Conservation (phyloP, 2,113 vertebrate species). For the Noturus placidus region DNA sequence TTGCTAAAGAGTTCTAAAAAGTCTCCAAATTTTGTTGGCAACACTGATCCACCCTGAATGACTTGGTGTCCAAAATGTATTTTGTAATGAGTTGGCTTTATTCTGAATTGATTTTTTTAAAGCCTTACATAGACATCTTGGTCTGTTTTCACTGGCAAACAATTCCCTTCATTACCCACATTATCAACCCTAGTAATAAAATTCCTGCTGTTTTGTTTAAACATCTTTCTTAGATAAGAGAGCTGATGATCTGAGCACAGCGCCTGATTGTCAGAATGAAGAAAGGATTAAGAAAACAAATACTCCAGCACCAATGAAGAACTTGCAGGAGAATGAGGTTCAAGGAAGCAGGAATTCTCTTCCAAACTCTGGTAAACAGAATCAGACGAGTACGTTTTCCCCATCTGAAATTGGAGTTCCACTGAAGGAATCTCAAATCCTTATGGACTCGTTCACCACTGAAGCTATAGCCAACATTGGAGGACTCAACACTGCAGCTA, state of each 20-base stretch:
- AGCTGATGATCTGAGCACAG: not conserved
- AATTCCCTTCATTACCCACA: not conserved
- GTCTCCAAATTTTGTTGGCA: not conserved
- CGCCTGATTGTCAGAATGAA: not conserved
- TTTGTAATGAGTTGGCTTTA: not conserved
- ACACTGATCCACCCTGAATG: not conserved
- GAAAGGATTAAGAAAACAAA: not conserved
- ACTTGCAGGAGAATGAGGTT: not conserved
- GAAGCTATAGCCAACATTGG: not conserved
- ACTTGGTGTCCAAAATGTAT: not conserved
- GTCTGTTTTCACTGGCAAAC: not conserved
- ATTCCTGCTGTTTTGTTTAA: not conserved
- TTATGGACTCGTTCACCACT: not conserved
- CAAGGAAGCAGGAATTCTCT: slow-evolving; percentile 10
- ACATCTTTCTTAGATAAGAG: not conserved
- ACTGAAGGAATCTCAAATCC: slow-evolving; percentile 5
- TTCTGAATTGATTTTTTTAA: not conserved
- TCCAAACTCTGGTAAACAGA: not conserved
- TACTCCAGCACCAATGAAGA: not conserved
- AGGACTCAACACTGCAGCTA: not conserved
- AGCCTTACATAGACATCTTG: not conserved
- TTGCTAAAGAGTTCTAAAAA: not conserved
- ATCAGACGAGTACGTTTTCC: not conserved
- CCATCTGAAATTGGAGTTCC: not conserved
- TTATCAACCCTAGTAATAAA: not conserved